Evolutionary conservation across 1,140 invertebrate species (phyloP).

Genomic region (Drosophila varians): DNA sequence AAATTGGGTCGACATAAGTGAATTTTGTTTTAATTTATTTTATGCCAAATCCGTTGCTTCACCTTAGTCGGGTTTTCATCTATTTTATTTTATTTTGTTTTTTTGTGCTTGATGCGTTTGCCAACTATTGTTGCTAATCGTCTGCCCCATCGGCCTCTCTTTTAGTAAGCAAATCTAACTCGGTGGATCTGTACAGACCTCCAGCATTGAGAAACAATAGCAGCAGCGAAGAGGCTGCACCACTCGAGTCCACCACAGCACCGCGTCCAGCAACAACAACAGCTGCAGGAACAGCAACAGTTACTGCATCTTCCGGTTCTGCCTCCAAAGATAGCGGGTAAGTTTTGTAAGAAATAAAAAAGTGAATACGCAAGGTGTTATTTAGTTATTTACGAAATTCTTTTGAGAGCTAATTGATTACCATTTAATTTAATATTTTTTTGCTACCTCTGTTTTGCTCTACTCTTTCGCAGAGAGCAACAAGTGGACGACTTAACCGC

Average conservation of each 20-base stretch:
- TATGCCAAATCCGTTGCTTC: constrained; percentile 70
- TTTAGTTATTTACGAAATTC: constrained; percentile 52
- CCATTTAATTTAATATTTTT: too few species aligned
- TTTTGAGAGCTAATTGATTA: constrained; percentile 48
- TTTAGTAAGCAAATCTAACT: constrained; percentile 78
- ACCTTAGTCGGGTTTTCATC: constrained; percentile 32
- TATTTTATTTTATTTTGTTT: not conserved
- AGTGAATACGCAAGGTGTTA: too few species aligned
- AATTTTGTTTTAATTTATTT: constrained; percentile 62
- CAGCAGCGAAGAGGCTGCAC: constrained; percentile 49
- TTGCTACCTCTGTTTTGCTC: constrained; percentile 68
- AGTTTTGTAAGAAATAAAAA: too few species aligned
- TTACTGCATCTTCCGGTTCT: constrained; percentile 25
- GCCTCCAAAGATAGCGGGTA: constrained; percentile 40
- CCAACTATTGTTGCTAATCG: constrained; percentile 50
- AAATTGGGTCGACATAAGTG: constrained; percentile 75
- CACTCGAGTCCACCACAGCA: constrained; percentile 32
- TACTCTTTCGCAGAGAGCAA: constrained; percentile 63
- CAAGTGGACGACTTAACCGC: constrained; percentile 28
- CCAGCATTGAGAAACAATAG: constrained; percentile 73
- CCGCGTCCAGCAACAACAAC: constrained; percentile 16
- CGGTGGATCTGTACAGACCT: constrained; percentile 78
- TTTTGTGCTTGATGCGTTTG: constrained; percentile 25
- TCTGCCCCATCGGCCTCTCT: constrained; percentile 11
- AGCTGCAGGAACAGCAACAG: constrained; percentile 43